Base-by-base conservation (phyloP, 2,113 vertebrate species). In the Zonotrichia leucophrys region DNA sequence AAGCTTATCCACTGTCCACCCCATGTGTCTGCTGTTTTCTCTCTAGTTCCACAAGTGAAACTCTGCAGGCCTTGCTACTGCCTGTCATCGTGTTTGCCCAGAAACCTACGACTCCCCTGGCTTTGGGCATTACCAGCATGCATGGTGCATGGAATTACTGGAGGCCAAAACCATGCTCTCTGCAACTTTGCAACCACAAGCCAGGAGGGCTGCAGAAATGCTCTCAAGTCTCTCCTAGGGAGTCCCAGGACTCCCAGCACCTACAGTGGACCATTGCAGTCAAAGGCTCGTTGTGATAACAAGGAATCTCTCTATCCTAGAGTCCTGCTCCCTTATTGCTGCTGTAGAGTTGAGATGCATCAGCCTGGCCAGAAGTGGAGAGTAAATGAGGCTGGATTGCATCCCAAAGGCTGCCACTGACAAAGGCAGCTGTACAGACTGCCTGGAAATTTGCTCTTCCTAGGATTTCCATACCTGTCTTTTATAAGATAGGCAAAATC, bases 401-500 rank as follows among this genome's bases (percentile, higher is more conserved):
- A 82, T 37, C 21, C 35, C 67, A 74, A 66, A 91, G 15, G 23
- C 39, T 58, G 72, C 39, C 24, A 35, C 25, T 67, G 59, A n/a
- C 79, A 86, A 37, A 76, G 39, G 37, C 35, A 56, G 46, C 18
- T 59, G 28, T 11, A 88, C 19, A 68, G 69, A 27, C 14, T 52
- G 23, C 41, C 58, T 50, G 55, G 50, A 67, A 56, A 60, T 59
- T 49, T 72, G 33, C 18, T 62, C 30, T 58, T 90, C 37, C 52
- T 23, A 56, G 75, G 73, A 64, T 82, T 52, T 62, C 58, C 33
- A 13, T 97, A 98, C 98, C 98, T 98, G 85, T 98, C 97, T 73
- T 37, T 89, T 83, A 94, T 95, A 41, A 94, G 87, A 88, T 89
- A 81, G 59, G 98, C 94, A 90, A 99, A 99, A 90, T 99, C 99